Percentiles rank a stretch among this genome's conserved stretches.
Conservation (phyloP, 2,888 invertebrate species). For the Dascillus cervinus region DNA sequence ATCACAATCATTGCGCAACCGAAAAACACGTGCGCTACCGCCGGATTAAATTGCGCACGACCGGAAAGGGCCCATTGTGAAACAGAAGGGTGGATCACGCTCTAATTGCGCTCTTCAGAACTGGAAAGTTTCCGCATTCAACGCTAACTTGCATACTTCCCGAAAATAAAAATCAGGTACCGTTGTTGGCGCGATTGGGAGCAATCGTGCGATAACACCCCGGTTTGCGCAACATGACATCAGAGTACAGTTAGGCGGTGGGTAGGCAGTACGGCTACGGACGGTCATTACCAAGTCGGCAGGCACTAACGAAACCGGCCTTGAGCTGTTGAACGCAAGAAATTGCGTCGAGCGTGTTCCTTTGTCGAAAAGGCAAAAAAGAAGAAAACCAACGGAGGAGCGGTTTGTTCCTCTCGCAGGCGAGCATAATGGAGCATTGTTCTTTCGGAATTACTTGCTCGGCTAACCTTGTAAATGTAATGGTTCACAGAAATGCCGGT, state of each 20-base stretch:
- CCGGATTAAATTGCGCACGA: no score
- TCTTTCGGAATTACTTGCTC: conserved; percentile 27
- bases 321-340: conserved; percentile 9
- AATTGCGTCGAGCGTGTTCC: conserved; percentile 12
- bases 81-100: no score
- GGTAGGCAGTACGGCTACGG: conserved; percentile 11
- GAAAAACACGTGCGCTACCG: no score
- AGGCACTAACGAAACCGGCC: conserved; percentile 11
- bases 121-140: not conserved
- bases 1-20: conserved; percentile 12
- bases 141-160: not conserved
- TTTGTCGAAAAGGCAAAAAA: conserved; percentile 9
- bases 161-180: no score
- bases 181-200: no score
- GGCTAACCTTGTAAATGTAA: conserved; percentile 26
- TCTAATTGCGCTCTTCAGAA: not conserved
- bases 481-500: conserved; percentile 13
- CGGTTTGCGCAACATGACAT: conserved; percentile 9
- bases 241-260: conserved; percentile 16
- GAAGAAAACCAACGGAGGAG: conserved; percentile 14
- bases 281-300: conserved; percentile 11
- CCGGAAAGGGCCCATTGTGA: no score
- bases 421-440: conserved; percentile 32
- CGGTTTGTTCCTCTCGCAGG: conserved; percentile 12
- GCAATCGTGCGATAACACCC: conserved; percentile 4